A percentile compares a stretch with the other conserved stretches of the same genome.
These are phyloP conservation scores for Noturus placidus DNA, from an alignment of 2,113 vertebrate genomes.

Conservation along the genomic window DNA sequence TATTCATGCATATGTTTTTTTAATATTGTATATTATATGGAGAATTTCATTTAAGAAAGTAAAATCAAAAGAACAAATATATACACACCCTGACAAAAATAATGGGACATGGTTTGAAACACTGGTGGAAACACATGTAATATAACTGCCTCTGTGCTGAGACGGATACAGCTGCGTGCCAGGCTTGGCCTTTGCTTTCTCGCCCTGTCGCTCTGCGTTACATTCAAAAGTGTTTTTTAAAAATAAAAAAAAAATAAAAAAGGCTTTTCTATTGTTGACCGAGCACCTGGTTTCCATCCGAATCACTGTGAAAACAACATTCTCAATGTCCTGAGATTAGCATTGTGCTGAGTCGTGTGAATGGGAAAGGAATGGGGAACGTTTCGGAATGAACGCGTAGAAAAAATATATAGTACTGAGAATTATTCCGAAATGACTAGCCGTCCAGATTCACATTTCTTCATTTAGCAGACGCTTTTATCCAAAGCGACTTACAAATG, in stretches of 20 bases:
- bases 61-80: background rate
- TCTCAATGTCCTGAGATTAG: conserved; percentile 1
- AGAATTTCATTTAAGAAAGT: background rate
- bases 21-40: background rate
- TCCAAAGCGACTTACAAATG: too few relatives aligned
- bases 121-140: conserved; percentile 49
- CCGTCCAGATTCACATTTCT: too few relatives aligned
- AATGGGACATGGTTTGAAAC: conserved; percentile 46
- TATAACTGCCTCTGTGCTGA: conserved; percentile 29
- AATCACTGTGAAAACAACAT: conserved; percentile 47
- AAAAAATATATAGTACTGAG: background rate
- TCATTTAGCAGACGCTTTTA: too few relatives aligned
- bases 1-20: background rate
- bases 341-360: conserved; percentile 22
- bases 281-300: conserved; percentile 72
- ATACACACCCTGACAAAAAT: background rate
- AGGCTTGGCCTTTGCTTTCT: conserved; percentile 45
- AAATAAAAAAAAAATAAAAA: conserved; percentile 34
- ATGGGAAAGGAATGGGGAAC: background rate
- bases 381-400: background rate
- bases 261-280: conserved; percentile 52
- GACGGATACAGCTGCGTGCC: conserved; percentile 52
- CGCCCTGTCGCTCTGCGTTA: conserved; percentile 61
- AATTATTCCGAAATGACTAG: background rate
- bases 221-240: conserved; percentile 45